Percentiles rank a stretch among this genome's conserved stretches.
phyloP scores from a whole-genome alignment of 2,797 vertebrate species.

The Alcedo quadribrachys region DNA sequence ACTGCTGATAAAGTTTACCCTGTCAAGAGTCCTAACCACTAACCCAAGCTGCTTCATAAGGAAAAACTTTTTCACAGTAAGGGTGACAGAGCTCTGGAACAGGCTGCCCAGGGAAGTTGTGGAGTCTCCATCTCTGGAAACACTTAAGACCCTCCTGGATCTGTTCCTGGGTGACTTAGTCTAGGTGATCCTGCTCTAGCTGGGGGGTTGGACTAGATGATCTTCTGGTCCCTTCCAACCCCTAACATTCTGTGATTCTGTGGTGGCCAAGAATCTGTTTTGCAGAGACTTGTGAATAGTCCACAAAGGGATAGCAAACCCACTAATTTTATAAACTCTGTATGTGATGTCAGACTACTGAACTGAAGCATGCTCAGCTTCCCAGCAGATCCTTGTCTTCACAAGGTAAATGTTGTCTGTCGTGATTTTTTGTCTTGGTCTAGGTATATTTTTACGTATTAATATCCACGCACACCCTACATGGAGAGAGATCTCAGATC shows the following conservation, averaged over 20 bases:
- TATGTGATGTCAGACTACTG: background rate
- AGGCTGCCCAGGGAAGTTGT: too few species aligned
- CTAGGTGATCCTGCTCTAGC: too few species aligned
- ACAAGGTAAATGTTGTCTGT: background rate
- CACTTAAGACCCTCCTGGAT: too few species aligned
- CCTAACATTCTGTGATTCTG: too few species aligned
- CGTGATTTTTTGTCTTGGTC: background rate
- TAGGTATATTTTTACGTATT: background rate
- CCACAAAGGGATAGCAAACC: background rate
- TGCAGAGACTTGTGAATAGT: background rate
- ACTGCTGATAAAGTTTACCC: too few species aligned
- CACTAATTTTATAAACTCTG: background rate
- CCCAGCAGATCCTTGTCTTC: background rate
- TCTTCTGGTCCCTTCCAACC: too few species aligned
- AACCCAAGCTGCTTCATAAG: accelerated
- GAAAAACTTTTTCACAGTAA: background rate
- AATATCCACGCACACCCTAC: background rate
- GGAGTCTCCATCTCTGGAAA: too few species aligned
- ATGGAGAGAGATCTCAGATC: background rate
- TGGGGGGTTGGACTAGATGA: too few species aligned
- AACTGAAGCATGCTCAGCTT: background rate
- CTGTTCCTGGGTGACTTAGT: too few species aligned
- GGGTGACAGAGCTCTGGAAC: too few species aligned
- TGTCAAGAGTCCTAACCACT: background rate
- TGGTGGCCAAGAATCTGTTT: background rate